A percentile compares a stretch with the other conserved stretches of the same genome.
Evolutionary conservation across 2,113 vertebrate species (phyloP).

Genomic region (Athene cunicularia): DNA sequence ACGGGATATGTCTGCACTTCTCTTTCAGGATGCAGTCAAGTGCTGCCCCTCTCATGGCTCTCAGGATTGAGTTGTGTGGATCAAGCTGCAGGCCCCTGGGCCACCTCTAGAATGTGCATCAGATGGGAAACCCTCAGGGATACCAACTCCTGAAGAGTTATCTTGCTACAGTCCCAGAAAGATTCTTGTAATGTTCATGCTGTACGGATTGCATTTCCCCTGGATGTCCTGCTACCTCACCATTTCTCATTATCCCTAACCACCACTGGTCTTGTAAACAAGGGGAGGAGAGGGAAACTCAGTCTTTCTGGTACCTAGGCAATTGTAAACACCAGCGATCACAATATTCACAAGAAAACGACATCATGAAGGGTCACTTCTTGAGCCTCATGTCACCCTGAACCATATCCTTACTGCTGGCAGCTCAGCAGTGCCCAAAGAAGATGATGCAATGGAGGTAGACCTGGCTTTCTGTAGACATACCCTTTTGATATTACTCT

Average conservation of each 20-base stretch:
- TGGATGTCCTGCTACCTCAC: neutral
- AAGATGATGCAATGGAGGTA: neutral
- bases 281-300: neutral
- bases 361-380: neutral
- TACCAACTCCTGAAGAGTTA: neutral
- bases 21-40: neutral
- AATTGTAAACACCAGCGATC: neutral
- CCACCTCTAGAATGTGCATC: fast-evolving
- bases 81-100: neutral
- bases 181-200: neutral
- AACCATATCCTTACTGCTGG: neutral
- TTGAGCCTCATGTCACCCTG: neutral
- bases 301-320: neutral
- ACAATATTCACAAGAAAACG: fast-evolving
- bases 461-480: neutral
- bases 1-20: neutral
- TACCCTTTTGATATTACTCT: neutral
- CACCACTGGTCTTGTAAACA: neutral
- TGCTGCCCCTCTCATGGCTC: fast-evolving
- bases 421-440: neutral
- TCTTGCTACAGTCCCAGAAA: neutral
- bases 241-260: neutral
- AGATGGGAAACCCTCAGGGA: neutral
- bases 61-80: neutral
- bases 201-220: neutral